Percentiles rank a stretch among this genome's conserved stretches.
phyloP scores from a whole-genome alignment of 2,888 invertebrate genomes.

The Dermolepida albohirtum region DNA sequence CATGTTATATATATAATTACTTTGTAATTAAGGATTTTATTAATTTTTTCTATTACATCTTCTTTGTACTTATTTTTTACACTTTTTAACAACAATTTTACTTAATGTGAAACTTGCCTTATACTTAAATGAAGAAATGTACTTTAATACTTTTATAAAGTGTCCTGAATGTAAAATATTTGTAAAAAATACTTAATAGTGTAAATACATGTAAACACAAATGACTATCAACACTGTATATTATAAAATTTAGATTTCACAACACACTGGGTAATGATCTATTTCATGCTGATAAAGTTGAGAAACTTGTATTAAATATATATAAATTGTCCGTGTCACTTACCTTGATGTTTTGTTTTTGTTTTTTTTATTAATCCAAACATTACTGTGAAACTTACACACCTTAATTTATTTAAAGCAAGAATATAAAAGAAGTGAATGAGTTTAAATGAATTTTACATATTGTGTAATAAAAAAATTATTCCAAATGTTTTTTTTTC shows the following conservation, averaged over 20 bases:
- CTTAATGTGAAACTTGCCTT: slow-evolving; percentile 43
- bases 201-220: slow-evolving; percentile 1
- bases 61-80: slow-evolving; percentile 31
- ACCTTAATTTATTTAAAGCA: no score
- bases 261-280: not conserved
- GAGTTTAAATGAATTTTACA: no score
- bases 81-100: slow-evolving; percentile 21
- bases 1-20: slow-evolving; percentile 24
- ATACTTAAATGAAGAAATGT: slow-evolving; percentile 37
- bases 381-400: no score
- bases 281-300: not conserved
- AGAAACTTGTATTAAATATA: not conserved
- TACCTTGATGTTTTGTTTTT: no score
- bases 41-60: slow-evolving; percentile 2
- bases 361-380: no score
- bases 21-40: slow-evolving; percentile 5
- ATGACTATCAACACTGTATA: not conserved
- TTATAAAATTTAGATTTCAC: slow-evolving; percentile 1
- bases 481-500: no score
- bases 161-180: slow-evolving; percentile 32
- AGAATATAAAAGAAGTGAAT: no score
- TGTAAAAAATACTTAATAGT: slow-evolving; percentile 9
- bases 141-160: slow-evolving; percentile 44
- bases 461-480: no score
- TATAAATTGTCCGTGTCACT: not conserved